Conservation (phyloP, 2,797 vertebrate genomes). For the Allobates femoralis region DNA sequence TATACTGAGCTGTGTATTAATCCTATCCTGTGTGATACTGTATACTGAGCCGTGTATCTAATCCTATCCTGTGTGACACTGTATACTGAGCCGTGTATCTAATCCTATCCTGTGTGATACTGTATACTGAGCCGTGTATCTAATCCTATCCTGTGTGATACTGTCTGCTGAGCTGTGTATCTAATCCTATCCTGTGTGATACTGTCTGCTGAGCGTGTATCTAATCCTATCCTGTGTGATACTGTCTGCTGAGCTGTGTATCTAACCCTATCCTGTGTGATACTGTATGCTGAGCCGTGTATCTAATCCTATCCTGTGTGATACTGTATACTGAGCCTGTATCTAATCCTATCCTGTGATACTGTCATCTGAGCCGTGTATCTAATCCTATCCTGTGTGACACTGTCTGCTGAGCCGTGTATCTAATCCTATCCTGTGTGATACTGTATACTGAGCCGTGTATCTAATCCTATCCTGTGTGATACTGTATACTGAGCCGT, state of each 20-base stretch:
- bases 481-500: background rate
- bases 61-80: background rate
- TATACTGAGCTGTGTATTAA: background rate
- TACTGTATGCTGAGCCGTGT: background rate
- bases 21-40: too few relatives aligned
- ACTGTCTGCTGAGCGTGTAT: background rate
- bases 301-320: background rate
- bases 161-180: background rate
- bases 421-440: background rate
- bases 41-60: background rate
- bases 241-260: background rate
- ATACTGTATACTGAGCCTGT: too few relatives aligned
- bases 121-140: background rate
- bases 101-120: background rate
- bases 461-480: background rate
- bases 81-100: background rate
- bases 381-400: too few relatives aligned
- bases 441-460: background rate
- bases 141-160: background rate
- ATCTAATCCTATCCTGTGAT: background rate
- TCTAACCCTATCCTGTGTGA: background rate
- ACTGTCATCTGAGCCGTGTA: background rate
- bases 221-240: background rate
- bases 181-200: background rate
- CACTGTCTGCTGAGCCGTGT: too few relatives aligned